phyloP scores from a whole-genome alignment of 1,140 invertebrate genomes.

The Ceratitis capitata region DNA sequence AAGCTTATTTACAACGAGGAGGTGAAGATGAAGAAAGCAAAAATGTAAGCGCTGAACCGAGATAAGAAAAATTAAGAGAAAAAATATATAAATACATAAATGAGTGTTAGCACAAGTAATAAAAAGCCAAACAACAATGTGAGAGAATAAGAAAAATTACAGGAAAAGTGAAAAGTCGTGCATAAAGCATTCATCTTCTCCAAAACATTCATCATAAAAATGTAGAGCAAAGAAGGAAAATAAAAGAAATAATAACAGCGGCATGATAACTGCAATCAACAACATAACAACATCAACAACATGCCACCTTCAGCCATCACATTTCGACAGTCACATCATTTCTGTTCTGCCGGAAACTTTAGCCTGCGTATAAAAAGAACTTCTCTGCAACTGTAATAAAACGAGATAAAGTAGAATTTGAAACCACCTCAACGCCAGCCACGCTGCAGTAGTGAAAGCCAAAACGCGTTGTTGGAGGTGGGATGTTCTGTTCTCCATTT shows the following conservation, averaged over 20 bases:
- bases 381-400: conserved; percentile 1
- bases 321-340: neutral
- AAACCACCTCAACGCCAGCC: neutral
- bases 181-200: conserved; percentile 26
- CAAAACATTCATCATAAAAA: conserved; percentile 21
- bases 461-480: neutral
- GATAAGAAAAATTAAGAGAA: neutral
- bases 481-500: neutral
- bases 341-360: neutral
- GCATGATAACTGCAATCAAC: neutral
- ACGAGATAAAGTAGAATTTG: neutral
- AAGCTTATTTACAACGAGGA: too few species aligned
- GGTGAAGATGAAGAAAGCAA: neutral
- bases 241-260: neutral
- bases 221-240: neutral
- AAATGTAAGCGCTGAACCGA: neutral
- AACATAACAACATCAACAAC: conserved; percentile 9
- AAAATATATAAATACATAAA: neutral
- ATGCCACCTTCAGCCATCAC: neutral
- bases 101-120: neutral
- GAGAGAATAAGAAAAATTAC: neutral
- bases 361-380: neutral
- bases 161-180: conserved; percentile 26
- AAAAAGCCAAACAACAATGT: neutral
- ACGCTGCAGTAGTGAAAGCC: neutral